Evolutionary conservation across 2,797 vertebrate species (phyloP).

Genomic region (Odontamblyopus lacepedii): DNA sequence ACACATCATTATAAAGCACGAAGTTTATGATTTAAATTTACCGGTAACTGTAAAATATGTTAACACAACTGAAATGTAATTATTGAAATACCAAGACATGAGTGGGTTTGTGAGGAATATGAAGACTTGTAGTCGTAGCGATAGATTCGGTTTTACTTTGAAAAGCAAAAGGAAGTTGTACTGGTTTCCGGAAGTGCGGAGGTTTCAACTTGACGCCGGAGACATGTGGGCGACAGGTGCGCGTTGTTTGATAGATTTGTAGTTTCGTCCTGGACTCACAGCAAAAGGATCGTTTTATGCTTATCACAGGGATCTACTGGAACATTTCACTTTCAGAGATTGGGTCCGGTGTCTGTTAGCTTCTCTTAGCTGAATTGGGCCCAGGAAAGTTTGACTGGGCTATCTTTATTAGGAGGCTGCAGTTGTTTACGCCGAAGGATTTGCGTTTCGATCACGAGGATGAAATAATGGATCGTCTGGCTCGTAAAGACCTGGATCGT

Average conservation of each 20-base stretch:
- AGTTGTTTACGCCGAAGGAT: neutral
- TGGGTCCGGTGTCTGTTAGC: neutral
- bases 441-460: neutral
- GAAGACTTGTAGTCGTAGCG: neutral
- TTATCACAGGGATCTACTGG: neutral
- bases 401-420: neutral
- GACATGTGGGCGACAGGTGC: neutral
- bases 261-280: neutral
- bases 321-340: neutral
- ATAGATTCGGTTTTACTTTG: neutral
- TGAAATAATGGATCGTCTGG: too few species aligned
- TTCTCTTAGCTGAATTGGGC: neutral
- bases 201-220: too few species aligned
- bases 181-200: neutral
- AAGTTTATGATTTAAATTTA: neutral
- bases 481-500: neutral
- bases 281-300: neutral
- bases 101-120: neutral
- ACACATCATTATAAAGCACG: neutral
- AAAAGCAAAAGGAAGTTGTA: neutral
- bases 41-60: neutral
- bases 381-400: too few species aligned
- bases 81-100: neutral
- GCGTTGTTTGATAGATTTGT: neutral
- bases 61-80: neutral